Base-by-base conservation (phyloP, 2,797 vertebrate genomes). In the Epinephelus awoara region DNA sequence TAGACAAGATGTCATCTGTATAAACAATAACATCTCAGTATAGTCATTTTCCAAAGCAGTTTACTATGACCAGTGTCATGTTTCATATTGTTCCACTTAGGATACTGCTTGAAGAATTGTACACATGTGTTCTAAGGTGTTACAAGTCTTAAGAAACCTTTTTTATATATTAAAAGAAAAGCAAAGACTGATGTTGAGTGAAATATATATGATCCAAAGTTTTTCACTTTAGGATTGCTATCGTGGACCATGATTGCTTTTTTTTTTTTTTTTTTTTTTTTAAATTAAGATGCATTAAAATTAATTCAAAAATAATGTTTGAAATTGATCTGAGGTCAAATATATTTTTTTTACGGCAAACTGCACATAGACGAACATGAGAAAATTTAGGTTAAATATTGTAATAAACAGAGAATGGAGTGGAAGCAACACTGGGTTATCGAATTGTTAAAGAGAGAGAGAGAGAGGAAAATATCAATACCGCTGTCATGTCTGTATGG, bases 11-110 rank as follows among this genome's bases (percentile, higher is more conserved):
- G 54, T 23, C 38, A 89, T 86, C 67, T 44, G 57, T 69, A 69
- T 66, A 86, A 85, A 88, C 80, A 82, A 49, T 29, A 51, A 63
- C 55, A 69, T 85, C 34, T 75, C 47, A 5, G 29, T 49, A 19
- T 67, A 54, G 66, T 85, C 65, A 75, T 83, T 92, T 91, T 89
- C 86, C 79, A 86, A 69, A 77, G 38, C 70, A 52, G 46, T 23
- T 7, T 55, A 55, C 11, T 5, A 3, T 59, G 54, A 40, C 55
- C 40, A 23, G 66, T 19, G 17, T 83, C 64, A 44, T 42, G 23
- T 85, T 85, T 80, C 49, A 13, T 17, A 15, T n/a, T 21, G 18
- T 63, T 61, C 47, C 1, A 49, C 29, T 69, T 62, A 66, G 27
- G 34, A 34, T 34, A 34, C 2, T 34, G 34, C 34, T 34, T 34